These are phyloP conservation scores for Globia sparganii DNA, from an alignment of 2,888 invertebrate genomes.

Conservation along the genomic window DNA sequence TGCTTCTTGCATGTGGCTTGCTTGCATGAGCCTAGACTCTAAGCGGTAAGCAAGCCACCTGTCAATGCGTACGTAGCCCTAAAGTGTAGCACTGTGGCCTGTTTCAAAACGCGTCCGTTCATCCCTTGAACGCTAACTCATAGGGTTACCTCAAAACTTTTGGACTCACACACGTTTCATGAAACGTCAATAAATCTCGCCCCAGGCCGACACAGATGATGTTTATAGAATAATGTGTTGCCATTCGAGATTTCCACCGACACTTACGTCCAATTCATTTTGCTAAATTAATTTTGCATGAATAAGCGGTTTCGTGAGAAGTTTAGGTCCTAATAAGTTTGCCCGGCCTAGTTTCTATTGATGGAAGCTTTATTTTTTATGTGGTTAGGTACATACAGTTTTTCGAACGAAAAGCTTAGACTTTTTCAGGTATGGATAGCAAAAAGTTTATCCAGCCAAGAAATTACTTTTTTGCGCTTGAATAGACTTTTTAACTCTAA, in stretches of 20 bases:
- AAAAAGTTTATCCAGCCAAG: not conserved
- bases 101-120: not conserved
- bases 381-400: not conserved
- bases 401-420: not conserved
- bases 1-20: too few relatives aligned
- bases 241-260: slow-evolving; percentile 67
- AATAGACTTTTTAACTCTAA: not conserved
- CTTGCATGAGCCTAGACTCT: too few relatives aligned
- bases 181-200: slow-evolving; percentile 79
- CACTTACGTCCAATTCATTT: slow-evolving; percentile 61
- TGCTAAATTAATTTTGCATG: slow-evolving; percentile 67
- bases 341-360: slow-evolving; percentile 41
- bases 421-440: not conserved
- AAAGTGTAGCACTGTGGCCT: too few relatives aligned
- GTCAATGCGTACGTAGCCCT: too few relatives aligned
- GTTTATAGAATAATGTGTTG: slow-evolving; percentile 77
- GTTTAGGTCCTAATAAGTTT: slow-evolving; percentile 41
- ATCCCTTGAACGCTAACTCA: slow-evolving; percentile 46
- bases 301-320: slow-evolving; percentile 53
- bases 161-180: slow-evolving; percentile 72
- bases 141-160: slow-evolving; percentile 74
- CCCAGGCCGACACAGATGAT: slow-evolving; percentile 71
- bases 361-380: slow-evolving; percentile 5
- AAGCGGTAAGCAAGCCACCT: too few relatives aligned
- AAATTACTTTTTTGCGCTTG: not conserved